These are phyloP conservation scores for Pyrocoelia pectoralis DNA, from an alignment of 2,888 invertebrate species.

Conservation along the genomic window DNA sequence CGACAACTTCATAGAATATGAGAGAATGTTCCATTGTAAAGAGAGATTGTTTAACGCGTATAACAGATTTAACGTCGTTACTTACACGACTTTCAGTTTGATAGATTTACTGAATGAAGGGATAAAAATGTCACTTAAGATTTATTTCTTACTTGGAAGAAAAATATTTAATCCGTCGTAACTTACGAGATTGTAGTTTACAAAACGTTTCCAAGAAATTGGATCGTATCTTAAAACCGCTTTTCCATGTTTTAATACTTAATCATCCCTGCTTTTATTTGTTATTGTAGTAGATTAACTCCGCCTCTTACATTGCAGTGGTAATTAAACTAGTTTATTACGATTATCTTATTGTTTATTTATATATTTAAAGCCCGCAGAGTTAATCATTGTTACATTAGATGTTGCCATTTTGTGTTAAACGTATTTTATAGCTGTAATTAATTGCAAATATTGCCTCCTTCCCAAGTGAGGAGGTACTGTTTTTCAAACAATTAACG, in stretches of 20 bases:
- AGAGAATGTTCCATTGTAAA: not conserved
- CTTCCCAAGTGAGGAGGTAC: too few relatives aligned
- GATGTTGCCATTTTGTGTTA: too few relatives aligned
- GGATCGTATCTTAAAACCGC: not conserved
- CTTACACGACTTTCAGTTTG: not conserved
- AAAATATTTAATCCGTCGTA: constrained; percentile 1
- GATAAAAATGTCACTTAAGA: constrained; percentile 1
- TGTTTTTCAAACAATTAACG: too few relatives aligned
- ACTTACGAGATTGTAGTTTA: not conserved
- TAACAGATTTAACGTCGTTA: not conserved
- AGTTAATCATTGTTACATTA: too few relatives aligned
- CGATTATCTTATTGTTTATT: too few relatives aligned
- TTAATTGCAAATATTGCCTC: too few relatives aligned
- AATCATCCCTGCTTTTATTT: not conserved
- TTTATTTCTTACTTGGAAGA: not conserved
- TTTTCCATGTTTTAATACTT: not conserved
- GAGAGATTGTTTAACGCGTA: not conserved
- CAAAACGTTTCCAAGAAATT: not conserved
- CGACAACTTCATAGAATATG: not conserved
- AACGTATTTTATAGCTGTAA: too few relatives aligned
- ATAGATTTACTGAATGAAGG: not conserved
- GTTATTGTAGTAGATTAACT: too few relatives aligned
- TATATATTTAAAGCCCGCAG: too few relatives aligned
- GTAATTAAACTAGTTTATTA: too few relatives aligned
- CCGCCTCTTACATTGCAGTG: too few relatives aligned